A percentile compares a stretch with the other conserved stretches of the same genome.
These are phyloP conservation scores for Tichodroma muraria DNA, from an alignment of 2,113 vertebrate genomes.

Conservation along the genomic window DNA sequence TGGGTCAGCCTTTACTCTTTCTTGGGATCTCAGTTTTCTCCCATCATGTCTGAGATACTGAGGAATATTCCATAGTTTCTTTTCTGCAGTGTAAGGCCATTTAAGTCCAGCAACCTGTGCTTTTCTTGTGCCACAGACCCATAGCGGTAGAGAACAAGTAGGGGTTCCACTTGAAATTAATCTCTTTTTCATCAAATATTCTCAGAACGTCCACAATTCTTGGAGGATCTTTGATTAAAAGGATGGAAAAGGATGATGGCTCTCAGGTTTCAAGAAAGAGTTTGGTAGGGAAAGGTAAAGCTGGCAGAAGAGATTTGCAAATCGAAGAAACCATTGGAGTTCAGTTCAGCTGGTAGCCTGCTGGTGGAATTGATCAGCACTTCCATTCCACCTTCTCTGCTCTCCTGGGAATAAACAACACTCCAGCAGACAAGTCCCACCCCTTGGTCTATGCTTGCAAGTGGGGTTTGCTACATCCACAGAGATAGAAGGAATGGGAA, in stretches of 20 bases:
- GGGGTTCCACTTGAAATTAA: background rate
- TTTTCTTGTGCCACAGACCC: background rate
- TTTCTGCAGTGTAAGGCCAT: background rate
- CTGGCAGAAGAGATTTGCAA: background rate
- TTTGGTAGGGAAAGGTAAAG: background rate
- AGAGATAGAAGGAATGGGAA: background rate
- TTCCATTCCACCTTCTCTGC: background rate
- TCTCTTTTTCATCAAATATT: background rate
- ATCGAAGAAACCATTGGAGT: background rate
- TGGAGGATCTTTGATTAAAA: background rate
- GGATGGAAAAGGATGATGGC: background rate
- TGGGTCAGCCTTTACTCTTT: background rate
- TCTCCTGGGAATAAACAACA: background rate
- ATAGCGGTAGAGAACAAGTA: background rate
- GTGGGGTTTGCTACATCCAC: background rate
- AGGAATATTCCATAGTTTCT: background rate
- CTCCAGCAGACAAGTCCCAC: background rate
- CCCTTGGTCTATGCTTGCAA: background rate
- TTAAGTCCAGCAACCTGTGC: background rate
- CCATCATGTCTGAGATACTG: background rate
- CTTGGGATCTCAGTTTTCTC: background rate
- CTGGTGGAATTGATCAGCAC: background rate
- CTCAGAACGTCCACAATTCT: background rate
- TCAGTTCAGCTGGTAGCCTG: background rate
- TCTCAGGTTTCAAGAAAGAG: background rate